Percentiles rank a stretch among this genome's conserved stretches.
Evolutionary conservation across 2,888 invertebrate species (phyloP).

Genomic region (Apamea sordens): DNA sequence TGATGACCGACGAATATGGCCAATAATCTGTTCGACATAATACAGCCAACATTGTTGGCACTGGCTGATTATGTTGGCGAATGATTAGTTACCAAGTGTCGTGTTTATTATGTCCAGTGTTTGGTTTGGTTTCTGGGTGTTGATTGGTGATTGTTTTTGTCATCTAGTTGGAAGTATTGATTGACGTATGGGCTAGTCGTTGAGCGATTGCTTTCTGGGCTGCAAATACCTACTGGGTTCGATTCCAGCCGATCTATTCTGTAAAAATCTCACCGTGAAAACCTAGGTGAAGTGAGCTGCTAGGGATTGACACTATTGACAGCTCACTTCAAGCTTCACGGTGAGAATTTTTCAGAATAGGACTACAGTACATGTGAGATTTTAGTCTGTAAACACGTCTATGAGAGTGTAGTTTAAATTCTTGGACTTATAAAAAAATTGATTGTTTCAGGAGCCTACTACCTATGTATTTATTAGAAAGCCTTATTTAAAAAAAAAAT

Average conservation of each 20-base stretch:
- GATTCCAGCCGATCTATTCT: no score
- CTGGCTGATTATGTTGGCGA: slow-evolving; percentile 55
- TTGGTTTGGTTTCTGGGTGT: slow-evolving; percentile 6
- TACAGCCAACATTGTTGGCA: slow-evolving; percentile 58
- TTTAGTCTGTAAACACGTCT: neutral
- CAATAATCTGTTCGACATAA: slow-evolving; percentile 64
- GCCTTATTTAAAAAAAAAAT: neutral
- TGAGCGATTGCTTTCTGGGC: neutral
- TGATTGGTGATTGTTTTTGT: slow-evolving; percentile 37
- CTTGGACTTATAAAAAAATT: neutral
- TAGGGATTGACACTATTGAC: no score
- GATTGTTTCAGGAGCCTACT: neutral
- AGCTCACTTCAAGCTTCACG: no score
- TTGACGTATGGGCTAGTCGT: neutral
- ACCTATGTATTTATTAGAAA: neutral
- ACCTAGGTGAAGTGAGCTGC: no score
- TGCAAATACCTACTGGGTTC: neutral
- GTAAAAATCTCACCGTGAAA: no score
- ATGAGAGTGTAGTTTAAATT: neutral
- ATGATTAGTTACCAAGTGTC: slow-evolving; percentile 33
- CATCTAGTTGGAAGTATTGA: neutral
- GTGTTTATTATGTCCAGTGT: slow-evolving; percentile 20
- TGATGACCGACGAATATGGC: slow-evolving; percentile 66
- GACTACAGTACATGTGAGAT: neutral
- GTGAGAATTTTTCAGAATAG: no score